Conservation (phyloP, 2,797 vertebrate genomes). For the Sebastes taczanowskii region DNA sequence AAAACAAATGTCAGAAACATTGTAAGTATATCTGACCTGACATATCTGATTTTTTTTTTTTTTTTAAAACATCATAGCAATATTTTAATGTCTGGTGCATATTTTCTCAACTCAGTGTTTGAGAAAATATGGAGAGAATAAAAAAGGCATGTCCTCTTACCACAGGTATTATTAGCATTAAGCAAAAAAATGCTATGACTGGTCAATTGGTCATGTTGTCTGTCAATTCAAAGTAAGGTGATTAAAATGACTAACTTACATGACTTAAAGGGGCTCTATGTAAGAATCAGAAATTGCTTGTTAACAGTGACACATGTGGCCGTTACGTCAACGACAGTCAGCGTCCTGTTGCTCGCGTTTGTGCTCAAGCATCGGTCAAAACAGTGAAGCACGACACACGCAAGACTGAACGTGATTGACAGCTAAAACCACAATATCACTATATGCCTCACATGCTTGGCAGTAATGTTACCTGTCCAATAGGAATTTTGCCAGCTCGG, state of each 20-base stretch:
- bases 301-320: no score
- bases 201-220: background rate
- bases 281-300: no score
- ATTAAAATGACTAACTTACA: background rate
- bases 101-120: background rate
- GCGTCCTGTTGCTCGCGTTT: no score
- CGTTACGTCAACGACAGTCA: accelerated
- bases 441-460: accelerated
- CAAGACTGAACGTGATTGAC: no score
- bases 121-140: background rate
- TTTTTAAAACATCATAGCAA: background rate
- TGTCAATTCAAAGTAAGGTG: background rate
- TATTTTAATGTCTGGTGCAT: background rate
- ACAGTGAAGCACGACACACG: no score
- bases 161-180: background rate
- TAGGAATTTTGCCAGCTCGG: accelerated
- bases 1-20: slow-evolving; percentile 92
- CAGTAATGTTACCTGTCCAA: no score
- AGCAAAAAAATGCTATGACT: background rate
- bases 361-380: no score
- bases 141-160: background rate
- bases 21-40: slow-evolving; percentile 86
- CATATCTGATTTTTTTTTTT: no score
- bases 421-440: no score
- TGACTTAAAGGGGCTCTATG: background rate